Percentiles rank a stretch among this genome's conserved stretches.
Evolutionary conservation across 2,797 vertebrate genomes (phyloP).

Genomic region (Platyrinchus mystaceus): DNA sequence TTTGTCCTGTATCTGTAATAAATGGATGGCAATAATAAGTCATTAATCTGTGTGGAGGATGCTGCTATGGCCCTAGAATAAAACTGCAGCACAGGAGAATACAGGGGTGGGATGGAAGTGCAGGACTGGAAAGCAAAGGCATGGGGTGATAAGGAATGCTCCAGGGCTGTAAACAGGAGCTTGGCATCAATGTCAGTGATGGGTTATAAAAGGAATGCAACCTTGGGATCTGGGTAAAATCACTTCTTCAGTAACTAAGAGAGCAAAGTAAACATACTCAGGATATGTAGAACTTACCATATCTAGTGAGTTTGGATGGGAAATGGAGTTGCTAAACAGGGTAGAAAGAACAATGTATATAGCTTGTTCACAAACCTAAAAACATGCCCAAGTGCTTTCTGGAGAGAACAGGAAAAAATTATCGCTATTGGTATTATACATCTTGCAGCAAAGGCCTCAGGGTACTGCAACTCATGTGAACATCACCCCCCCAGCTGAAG

Average conservation of each 20-base stretch:
- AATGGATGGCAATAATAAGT: not conserved
- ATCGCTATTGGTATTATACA: accelerated
- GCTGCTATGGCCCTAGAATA: not conserved
- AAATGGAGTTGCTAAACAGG: not conserved
- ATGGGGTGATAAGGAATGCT: not conserved
- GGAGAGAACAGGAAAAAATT: not conserved
- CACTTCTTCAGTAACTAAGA: not conserved
- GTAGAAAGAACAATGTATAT: not conserved
- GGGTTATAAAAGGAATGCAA: not conserved
- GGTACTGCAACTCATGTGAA: not conserved
- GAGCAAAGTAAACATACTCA: not conserved
- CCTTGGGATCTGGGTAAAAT: not conserved
- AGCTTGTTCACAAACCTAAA: not conserved
- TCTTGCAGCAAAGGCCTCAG: not conserved
- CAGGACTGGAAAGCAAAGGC: not conserved
- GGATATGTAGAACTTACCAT: not conserved
- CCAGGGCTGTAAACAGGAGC: not conserved
- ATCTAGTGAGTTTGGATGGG: not conserved
- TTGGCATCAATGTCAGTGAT: not conserved
- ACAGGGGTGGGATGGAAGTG: not conserved
- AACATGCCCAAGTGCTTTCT: not conserved
- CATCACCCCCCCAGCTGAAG: not conserved
- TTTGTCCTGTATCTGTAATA: not conserved
- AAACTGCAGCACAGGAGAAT: not conserved
- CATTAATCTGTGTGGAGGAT: not conserved